These are phyloP conservation scores for Micromussa lordhowensis DNA, from an alignment of 92 coral and sea anemone species.

Conservation along the genomic window DNA sequence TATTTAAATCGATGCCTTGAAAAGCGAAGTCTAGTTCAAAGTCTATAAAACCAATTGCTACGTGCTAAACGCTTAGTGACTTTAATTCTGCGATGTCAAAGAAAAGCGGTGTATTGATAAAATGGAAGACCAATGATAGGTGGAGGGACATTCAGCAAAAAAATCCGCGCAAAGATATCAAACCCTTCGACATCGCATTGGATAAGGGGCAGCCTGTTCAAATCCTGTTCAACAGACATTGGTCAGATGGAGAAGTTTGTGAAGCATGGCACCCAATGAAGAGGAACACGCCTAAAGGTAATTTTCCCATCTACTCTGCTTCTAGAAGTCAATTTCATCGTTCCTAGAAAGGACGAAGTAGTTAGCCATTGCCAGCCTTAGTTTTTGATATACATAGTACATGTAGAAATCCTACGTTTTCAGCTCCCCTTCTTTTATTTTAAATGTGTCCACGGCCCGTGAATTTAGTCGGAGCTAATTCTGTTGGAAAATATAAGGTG, in stretches of 20 bases:
- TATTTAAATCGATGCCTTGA: slow-evolving; percentile 6
- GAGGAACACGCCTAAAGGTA: slow-evolving; percentile 12
- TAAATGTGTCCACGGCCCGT: too few relatives aligned
- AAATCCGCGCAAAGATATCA: slow-evolving; percentile 27
- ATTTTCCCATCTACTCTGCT: neutral
- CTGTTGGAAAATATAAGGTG: too few relatives aligned
- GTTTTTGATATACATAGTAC: neutral
- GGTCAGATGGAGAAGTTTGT: too few relatives aligned
- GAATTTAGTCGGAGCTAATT: too few relatives aligned
- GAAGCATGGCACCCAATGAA: slow-evolving; percentile 12
- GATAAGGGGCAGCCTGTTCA: slow-evolving; percentile 28
- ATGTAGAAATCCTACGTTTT: too few relatives aligned
- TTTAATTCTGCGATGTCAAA: slow-evolving; percentile 8
- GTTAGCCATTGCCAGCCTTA: neutral
- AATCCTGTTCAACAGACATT: slow-evolving; percentile 36
- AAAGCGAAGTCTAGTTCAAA: slow-evolving; percentile 7
- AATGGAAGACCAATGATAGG: slow-evolving; percentile 42
- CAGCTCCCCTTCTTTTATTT: too few relatives aligned
- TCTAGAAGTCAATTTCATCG: neutral
- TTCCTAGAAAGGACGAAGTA: slow-evolving; percentile 1
- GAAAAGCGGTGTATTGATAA: slow-evolving; percentile 28
- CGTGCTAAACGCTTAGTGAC: neutral
- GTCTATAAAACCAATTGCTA: slow-evolving; percentile 9
- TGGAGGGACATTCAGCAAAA: slow-evolving; percentile 36
- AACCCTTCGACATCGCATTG: slow-evolving; percentile 37